Evolutionary conservation across 2,888 invertebrate species (phyloP).

Genomic region (Tryphoninae sp.): DNA sequence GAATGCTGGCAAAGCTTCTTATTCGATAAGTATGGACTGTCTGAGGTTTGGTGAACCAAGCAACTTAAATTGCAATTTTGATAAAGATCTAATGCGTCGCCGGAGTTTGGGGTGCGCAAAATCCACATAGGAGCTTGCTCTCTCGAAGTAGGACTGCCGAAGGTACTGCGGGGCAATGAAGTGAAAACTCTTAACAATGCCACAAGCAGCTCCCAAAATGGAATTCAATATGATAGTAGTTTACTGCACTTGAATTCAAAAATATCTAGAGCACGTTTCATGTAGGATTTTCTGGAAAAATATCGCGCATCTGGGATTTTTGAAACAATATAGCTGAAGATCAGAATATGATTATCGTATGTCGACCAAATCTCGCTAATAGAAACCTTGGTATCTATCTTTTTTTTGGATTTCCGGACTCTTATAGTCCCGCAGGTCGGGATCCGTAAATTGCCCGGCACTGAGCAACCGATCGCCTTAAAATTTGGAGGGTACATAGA

Average conservation of each 20-base stretch:
- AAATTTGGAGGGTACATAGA: too few relatives aligned
- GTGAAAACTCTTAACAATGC: not conserved
- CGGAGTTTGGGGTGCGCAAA: conserved; percentile 58
- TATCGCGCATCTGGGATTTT: too few relatives aligned
- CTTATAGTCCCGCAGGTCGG: too few relatives aligned
- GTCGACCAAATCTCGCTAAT: not conserved
- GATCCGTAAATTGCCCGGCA: too few relatives aligned
- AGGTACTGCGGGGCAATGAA: conserved; percentile 51
- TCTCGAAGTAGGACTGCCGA: conserved; percentile 56
- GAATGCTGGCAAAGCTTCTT: conserved; percentile 32
- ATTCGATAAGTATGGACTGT: conserved; percentile 53
- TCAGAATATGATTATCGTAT: not conserved
- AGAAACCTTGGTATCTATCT: not conserved
- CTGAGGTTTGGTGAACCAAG: conserved; percentile 44
- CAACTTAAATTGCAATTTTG: conserved; percentile 35
- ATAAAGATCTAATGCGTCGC: conserved; percentile 22
- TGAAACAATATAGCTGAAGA: not conserved
- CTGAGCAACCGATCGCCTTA: too few relatives aligned
- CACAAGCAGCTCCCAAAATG: not conserved
- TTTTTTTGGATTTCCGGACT: not conserved
- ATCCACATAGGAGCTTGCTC: conserved; percentile 42
- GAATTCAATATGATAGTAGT: not conserved
- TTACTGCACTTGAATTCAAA: not conserved
- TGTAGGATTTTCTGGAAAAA: too few relatives aligned
- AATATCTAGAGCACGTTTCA: not conserved